phyloP scores from a whole-genome alignment of 2,797 vertebrate genomes.

The Catamblyrhynchus diadema region DNA sequence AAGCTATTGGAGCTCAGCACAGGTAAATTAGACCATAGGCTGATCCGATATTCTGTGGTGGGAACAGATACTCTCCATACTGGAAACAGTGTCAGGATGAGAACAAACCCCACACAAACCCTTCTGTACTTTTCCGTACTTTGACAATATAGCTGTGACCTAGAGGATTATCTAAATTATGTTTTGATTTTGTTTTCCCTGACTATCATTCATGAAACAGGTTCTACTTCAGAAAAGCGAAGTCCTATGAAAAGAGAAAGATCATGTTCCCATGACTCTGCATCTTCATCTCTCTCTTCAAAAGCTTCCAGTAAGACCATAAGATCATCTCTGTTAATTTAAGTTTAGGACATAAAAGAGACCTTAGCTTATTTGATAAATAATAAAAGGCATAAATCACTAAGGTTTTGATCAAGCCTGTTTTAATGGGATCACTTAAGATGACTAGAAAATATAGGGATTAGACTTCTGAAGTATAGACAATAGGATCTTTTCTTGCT shows the following conservation, averaged over 20 bases:
- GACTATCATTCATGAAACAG: constrained; percentile 32
- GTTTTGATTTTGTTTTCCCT: background rate
- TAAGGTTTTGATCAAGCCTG: background rate
- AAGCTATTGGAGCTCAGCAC: background rate
- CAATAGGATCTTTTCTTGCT: background rate
- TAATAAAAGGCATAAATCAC: background rate
- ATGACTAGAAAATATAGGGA: background rate
- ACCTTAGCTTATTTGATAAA: background rate
- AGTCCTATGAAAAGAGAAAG: constrained; percentile 75
- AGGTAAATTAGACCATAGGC: background rate
- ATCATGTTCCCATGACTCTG: constrained; percentile 71
- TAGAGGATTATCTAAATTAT: background rate
- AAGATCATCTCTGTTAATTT: background rate
- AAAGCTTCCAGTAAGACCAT: constrained; percentile 75
- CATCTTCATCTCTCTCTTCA: constrained; percentile 73
- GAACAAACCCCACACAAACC: background rate
- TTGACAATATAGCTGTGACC: background rate
- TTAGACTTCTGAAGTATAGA: background rate
- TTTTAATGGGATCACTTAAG: background rate
- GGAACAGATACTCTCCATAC: background rate
- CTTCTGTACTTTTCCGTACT: background rate
- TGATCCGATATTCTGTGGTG: background rate
- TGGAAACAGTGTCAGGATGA: background rate
- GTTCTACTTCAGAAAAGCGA: constrained; percentile 70
- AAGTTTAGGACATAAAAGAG: background rate